These are phyloP conservation scores for Hassar affinis DNA, from an alignment of 2,113 vertebrate species.

Conservation along the genomic window DNA sequence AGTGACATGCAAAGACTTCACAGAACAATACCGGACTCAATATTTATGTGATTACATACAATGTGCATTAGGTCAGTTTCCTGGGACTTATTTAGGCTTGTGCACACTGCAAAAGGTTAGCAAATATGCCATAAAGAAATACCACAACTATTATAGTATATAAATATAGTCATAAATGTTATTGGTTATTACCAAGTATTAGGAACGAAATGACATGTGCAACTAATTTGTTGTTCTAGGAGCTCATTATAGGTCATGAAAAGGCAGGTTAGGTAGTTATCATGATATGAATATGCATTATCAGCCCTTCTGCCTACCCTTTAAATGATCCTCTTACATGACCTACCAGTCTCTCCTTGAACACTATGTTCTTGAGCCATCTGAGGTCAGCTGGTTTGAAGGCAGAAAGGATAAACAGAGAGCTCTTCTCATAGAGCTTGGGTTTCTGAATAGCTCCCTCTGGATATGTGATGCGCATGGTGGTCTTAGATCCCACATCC, in stretches of 20 bases:
- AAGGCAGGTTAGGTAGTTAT: neutral
- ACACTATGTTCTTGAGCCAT: constrained; percentile 95
- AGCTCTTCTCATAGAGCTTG: constrained; percentile 88
- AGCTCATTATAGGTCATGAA: neutral
- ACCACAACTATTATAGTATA: neutral
- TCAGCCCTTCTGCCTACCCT: neutral
- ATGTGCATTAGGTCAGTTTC: neutral
- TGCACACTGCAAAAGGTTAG: neutral
- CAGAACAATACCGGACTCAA: neutral
- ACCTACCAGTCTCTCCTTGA: constrained; percentile 94
- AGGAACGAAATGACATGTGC: neutral
- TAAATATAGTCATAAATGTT: too few relatives aligned
- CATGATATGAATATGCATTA: neutral
- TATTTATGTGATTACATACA: neutral
- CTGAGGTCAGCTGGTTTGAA: constrained; percentile 97
- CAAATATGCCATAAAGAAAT: neutral
- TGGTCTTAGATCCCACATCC: constrained; percentile 95
- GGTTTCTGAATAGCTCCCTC: constrained; percentile 94
- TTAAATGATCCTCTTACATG: neutral
- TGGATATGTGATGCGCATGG: constrained; percentile 94
- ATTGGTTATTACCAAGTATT: neutral
- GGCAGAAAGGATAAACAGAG: constrained; percentile 92
- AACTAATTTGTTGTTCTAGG: neutral
- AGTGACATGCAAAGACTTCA: neutral
- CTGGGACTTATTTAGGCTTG: neutral